Conservation (phyloP, 1,140 invertebrate genomes). For the Pygmarrhopalites habei region DNA sequence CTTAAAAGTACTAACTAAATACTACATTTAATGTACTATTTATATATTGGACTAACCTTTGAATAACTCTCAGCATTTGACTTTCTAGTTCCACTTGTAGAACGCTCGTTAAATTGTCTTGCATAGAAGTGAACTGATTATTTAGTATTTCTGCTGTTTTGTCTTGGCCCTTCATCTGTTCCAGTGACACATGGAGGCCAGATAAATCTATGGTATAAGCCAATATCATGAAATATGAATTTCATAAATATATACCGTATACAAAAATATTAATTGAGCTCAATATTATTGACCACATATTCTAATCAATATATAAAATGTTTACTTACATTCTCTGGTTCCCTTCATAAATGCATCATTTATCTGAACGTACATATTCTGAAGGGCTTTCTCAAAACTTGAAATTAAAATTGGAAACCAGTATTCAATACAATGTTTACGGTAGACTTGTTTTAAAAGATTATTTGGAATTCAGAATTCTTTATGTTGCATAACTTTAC, state of each 20-base stretch:
- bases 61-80: slow-evolving; percentile 24
- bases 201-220: slow-evolving; percentile 26
- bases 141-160: slow-evolving; percentile 8
- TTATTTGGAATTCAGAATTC: too few relatives aligned
- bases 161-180: slow-evolving; percentile 19
- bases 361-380: slow-evolving; percentile 77
- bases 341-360: slow-evolving; percentile 77
- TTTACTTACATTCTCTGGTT: slow-evolving; percentile 75
- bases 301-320: slow-evolving; percentile 2
- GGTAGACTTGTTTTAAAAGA: too few relatives aligned
- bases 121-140: slow-evolving; percentile 1
- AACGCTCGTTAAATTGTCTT: slow-evolving; percentile 20
- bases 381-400: slow-evolving; percentile 72
- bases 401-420: too few relatives aligned
- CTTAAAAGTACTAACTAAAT: too few relatives aligned
- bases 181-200: slow-evolving; percentile 25
- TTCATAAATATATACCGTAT: too few relatives aligned
- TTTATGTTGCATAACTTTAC: too few relatives aligned
- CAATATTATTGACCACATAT: too few relatives aligned
- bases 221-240: background rate
- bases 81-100: slow-evolving; percentile 28
- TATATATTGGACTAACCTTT: slow-evolving; percentile 7
- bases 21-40: too few relatives aligned
- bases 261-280: too few relatives aligned
- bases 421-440: too few relatives aligned